phyloP scores from a whole-genome alignment of 2,797 vertebrate species.

The Rachycentron canadum region DNA sequence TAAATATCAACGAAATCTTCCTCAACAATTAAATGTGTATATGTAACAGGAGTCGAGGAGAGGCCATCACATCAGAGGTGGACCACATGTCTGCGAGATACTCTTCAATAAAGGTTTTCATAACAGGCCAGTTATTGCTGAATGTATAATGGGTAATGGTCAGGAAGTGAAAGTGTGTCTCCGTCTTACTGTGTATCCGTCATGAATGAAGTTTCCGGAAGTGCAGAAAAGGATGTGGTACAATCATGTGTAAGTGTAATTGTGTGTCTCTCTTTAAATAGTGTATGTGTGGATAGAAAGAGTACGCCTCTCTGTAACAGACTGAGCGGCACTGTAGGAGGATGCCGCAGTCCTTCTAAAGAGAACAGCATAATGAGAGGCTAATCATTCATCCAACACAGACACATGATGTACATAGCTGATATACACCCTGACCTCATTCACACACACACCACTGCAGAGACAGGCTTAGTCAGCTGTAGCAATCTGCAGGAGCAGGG shows the following conservation, averaged over 20 bases:
- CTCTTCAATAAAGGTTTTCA: constrained; percentile 2
- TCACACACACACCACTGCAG: constrained; percentile 49
- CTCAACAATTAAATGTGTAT: neutral
- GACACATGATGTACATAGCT: constrained; percentile 65
- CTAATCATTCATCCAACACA: constrained; percentile 69
- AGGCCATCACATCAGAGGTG: neutral
- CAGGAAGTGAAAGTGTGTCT: constrained; percentile 55
- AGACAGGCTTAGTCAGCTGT: constrained; percentile 68
- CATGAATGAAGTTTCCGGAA: constrained; percentile 59
- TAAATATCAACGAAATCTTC: neutral
- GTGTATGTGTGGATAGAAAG: neutral
- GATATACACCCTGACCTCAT: constrained; percentile 67
- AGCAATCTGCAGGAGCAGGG: constrained; percentile 62
- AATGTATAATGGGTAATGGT: constrained; percentile 14
- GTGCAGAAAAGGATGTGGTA: constrained; percentile 55
- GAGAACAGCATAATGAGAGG: constrained; percentile 62
- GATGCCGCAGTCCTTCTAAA: constrained; percentile 49
- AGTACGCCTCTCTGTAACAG: constrained; percentile 3
- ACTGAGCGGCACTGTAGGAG: constrained; percentile 16
- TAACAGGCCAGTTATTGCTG: neutral
- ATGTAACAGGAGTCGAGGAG: neutral
- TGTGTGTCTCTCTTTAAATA: constrained; percentile 25
- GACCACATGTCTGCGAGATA: neutral
- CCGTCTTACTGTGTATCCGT: constrained; percentile 21
- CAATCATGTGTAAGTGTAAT: constrained; percentile 6